Base-by-base conservation (phyloP, 2,113 vertebrate species). In the Murina feae region DNA sequence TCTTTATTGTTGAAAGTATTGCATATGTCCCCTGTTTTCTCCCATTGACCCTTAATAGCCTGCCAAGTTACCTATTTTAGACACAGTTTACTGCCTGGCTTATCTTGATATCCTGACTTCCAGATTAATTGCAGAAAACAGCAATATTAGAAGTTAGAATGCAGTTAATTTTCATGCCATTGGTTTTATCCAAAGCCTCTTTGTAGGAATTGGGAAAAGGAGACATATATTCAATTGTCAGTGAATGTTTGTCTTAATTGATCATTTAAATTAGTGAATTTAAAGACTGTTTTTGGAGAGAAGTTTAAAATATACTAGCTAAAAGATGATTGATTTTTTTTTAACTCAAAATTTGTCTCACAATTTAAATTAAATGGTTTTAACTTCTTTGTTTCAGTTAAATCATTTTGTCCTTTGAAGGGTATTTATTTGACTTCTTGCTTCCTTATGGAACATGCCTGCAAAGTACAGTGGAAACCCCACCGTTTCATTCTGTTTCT, bases 91-190 rank as follows among this genome's bases (percentile, higher is more conserved):
- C 86, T 72, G 47, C 92, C 47, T 86, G 42, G 90, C 23, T 82
- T 89, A 71, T 20, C 53, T 76, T 83, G 39, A 18, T 92, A 85
- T 87, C 49, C 75, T 32, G 79, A 71, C n/a, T 84, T 81, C 93
- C 82, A 91, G 93, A 90, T 91, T 88, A 85, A 90, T 88, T 53
- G 9, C 58, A 42, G 90, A 91, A 91, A 93, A 20, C 55, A 86
- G 80, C 86, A 63, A 21, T 80, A 58, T n/a, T 93, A 63, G 28
- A 63, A 88, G 82, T 76, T 58, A 93, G 94, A 76, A 76, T 72
- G 16, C 12, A 35, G 49, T 63, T 92, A 90, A 85, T 92, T 93
- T 95, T 95, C 76, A 60, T 71, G 49, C 13, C 49, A 71, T 37
- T 51, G 14, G 7, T 95, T 96, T 94, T 44, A 86, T 90, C 37